These are phyloP conservation scores for Drosophila parthenogenetica DNA, from an alignment of 2,888 invertebrate genomes.

Conservation along the genomic window DNA sequence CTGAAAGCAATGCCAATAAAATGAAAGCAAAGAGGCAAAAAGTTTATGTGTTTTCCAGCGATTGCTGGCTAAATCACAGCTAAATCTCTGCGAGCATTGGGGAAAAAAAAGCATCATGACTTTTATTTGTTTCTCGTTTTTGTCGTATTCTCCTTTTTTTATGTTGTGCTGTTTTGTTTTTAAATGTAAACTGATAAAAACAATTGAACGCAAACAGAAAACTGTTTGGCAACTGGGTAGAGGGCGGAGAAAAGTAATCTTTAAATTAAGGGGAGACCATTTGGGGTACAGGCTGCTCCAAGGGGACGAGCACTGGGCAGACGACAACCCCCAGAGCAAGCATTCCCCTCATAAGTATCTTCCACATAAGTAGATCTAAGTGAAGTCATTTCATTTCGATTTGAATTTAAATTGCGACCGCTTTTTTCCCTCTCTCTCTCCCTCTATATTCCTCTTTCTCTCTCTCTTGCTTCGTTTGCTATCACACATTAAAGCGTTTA, in stretches of 20 bases:
- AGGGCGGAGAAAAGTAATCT: constrained; percentile 63
- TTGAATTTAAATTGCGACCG: constrained; percentile 70
- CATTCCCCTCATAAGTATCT: constrained; percentile 12
- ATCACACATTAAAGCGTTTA: constrained; percentile 59
- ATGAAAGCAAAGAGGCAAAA: constrained; percentile 59
- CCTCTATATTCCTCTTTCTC: no score
- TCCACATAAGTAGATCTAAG: constrained; percentile 56
- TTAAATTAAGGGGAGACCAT: constrained; percentile 67
- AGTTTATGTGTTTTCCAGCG: constrained; percentile 77
- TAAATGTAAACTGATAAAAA: constrained; percentile 82
- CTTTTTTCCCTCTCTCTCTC: constrained; percentile 1
- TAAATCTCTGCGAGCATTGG: constrained; percentile 67
- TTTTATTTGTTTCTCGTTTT: constrained; percentile 73
- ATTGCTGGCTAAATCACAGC: constrained; percentile 78
- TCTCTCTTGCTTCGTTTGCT: constrained; percentile 5
- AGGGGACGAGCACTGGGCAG: constrained; percentile 3
- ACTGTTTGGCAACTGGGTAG: constrained; percentile 12
- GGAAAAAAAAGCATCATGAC: constrained; percentile 49
- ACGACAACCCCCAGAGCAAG: not conserved
- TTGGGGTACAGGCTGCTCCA: constrained; percentile 13
- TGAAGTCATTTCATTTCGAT: constrained; percentile 74
- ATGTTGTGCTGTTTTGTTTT: constrained; percentile 57
- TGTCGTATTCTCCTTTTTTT: constrained; percentile 27
- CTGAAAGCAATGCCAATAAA: constrained; percentile 65
- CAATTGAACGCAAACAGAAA: constrained; percentile 79